These are phyloP conservation scores for Struthidea cinerea DNA, from an alignment of 2,113 vertebrate species.

Conservation along the genomic window DNA sequence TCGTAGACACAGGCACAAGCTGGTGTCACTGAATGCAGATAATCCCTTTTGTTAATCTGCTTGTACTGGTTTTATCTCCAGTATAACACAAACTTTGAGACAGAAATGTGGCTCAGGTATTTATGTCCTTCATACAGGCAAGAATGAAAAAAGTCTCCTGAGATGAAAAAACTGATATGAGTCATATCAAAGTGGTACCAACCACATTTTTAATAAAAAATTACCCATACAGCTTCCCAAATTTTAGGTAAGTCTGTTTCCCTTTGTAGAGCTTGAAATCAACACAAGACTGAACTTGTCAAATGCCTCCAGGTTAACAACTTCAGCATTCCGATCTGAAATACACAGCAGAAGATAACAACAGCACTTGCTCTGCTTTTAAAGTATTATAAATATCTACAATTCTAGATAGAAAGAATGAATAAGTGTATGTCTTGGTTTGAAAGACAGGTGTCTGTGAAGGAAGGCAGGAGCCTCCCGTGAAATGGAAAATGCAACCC, in stretches of 20 bases:
- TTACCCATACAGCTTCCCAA: constrained; percentile 64
- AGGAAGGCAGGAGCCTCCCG: too few species aligned
- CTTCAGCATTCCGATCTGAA: constrained; percentile 75
- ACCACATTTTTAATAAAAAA: neutral
- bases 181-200: neutral
- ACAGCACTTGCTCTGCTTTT: neutral
- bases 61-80: neutral
- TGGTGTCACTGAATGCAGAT: neutral
- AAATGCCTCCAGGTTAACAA: constrained; percentile 75
- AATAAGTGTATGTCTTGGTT: too few species aligned
- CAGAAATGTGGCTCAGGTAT: neutral
- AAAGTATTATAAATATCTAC: neutral
- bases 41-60: neutral
- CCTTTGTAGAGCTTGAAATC: constrained; percentile 83
- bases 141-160: neutral
- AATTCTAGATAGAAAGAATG: neutral
- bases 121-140: neutral
- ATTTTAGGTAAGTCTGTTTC: constrained; percentile 76
- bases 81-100: neutral
- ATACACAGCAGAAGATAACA: neutral
- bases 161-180: neutral
- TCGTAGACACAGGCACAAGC: neutral
- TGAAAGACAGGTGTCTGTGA: too few species aligned
- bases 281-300: constrained; percentile 80
- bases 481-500: too few species aligned